Percentiles rank a stretch among this genome's conserved stretches.
phyloP scores from a whole-genome alignment of 2,113 vertebrate species.

The Oreocharis arfaki region DNA sequence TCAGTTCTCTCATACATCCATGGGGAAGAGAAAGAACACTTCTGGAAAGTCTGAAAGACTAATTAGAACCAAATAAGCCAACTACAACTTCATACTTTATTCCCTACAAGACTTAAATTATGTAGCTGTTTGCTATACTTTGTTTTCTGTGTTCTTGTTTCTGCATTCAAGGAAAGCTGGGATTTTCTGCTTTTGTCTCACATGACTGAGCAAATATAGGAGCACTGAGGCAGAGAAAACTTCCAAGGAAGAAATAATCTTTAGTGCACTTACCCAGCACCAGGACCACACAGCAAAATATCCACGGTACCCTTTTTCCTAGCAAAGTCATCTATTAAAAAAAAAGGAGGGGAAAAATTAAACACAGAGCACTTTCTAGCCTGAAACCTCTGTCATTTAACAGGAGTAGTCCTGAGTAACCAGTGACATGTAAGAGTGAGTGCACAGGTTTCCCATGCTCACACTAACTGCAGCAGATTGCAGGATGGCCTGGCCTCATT shows the following conservation, averaged over 20 bases:
- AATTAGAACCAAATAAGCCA: not conserved
- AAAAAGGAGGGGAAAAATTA: not conserved
- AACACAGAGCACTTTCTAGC: not conserved
- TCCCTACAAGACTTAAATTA: not conserved
- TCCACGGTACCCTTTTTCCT: constrained; percentile 79
- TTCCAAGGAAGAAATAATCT: not conserved
- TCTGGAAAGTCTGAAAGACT: not conserved
- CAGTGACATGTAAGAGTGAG: not conserved
- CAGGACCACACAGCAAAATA: constrained; percentile 84
- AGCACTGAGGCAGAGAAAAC: not conserved
- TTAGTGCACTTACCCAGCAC: constrained; percentile 82
- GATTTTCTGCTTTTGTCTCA: not conserved
- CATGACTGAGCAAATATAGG: not conserved
- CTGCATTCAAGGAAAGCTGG: not conserved
- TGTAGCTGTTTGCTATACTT: not conserved
- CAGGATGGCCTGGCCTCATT: not conserved
- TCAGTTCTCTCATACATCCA: not conserved
- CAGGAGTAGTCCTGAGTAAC: not conserved
- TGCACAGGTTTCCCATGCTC: not conserved
- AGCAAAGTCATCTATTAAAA: constrained; percentile 73
- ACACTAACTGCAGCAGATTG: not conserved
- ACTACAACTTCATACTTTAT: not conserved
- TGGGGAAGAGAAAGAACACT: not conserved
- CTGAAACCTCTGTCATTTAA: not conserved
- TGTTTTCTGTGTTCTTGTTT: not conserved